Evolutionary conservation across 1,140 invertebrate species (phyloP).

Genomic region (Pseudomyrmex dendroicus): DNA sequence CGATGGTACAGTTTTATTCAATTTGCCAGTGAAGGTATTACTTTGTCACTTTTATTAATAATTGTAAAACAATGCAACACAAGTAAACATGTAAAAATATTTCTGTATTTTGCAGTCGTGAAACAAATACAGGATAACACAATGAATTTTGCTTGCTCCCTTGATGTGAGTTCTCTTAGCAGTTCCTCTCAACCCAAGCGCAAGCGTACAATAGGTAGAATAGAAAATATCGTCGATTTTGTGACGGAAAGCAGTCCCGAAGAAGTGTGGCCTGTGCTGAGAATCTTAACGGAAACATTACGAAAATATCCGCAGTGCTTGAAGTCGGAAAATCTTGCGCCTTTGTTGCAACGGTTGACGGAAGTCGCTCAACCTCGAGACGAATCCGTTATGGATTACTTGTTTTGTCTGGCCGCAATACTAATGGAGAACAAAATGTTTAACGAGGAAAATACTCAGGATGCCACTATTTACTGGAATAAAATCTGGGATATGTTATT

Average conservation of each 20-base stretch:
- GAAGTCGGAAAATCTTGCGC: conserved; percentile 75
- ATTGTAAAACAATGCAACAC: conserved; percentile 11
- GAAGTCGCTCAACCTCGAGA: conserved; percentile 78
- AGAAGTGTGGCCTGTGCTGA: conserved; percentile 71
- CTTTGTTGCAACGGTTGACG: conserved; percentile 79
- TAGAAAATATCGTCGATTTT: conserved; percentile 70
- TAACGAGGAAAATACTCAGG: conserved; percentile 60
- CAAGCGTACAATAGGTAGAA: conserved; percentile 57
- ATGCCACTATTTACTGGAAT: conserved; percentile 77
- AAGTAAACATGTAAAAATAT: neutral
- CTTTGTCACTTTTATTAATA: conserved; percentile 14
- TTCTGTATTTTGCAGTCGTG: conserved; percentile 69
- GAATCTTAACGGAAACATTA: conserved; percentile 75
- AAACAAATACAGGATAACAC: conserved; percentile 68
- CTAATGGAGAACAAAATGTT: conserved; percentile 75
- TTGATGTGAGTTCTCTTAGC: conserved; percentile 16
- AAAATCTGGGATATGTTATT: conserved; percentile 82
- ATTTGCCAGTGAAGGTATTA: conserved; percentile 76
- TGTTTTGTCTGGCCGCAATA: conserved; percentile 79
- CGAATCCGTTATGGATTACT: conserved; percentile 75
- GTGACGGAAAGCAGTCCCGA: conserved; percentile 66
- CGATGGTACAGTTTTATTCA: conserved; percentile 67
- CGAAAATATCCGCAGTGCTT: conserved; percentile 82
- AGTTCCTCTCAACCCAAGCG: conserved; percentile 64
- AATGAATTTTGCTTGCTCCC: conserved; percentile 36